Evolutionary conservation across 1,140 invertebrate species (phyloP).

Genomic region (Lucilia sericata): DNA sequence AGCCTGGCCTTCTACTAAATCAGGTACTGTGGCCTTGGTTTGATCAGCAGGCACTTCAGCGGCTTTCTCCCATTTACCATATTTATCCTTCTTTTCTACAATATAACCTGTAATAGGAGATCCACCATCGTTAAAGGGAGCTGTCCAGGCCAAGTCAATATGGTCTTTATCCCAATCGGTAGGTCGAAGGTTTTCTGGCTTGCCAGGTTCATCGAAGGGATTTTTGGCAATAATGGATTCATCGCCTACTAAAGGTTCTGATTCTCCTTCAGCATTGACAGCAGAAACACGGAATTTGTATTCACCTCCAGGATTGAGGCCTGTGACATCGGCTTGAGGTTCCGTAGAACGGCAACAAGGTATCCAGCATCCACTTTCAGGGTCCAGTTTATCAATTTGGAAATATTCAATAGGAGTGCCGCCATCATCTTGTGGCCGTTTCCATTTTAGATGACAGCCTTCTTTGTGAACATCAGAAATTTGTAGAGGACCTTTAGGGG

Average conservation of each 20-base stretch:
- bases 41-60: slow-evolving; percentile 77
- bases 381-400: slow-evolving; percentile 93
- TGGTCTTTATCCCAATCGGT: slow-evolving; percentile 97
- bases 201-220: slow-evolving; percentile 95
- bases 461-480: slow-evolving; percentile 92
- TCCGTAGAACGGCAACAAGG: slow-evolving; percentile 87
- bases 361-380: slow-evolving; percentile 94
- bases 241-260: slow-evolving; percentile 90
- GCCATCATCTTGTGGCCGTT: slow-evolving; percentile 89
- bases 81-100: slow-evolving; percentile 94
- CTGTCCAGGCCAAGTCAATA: slow-evolving; percentile 89
- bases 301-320: slow-evolving; percentile 89
- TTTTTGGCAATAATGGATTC: slow-evolving; percentile 93
- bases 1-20: slow-evolving; percentile 90
- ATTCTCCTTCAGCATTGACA: slow-evolving; percentile 96
- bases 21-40: slow-evolving; percentile 87
- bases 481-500: slow-evolving; percentile 89
- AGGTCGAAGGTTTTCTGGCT: slow-evolving; percentile 89
- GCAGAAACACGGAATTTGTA: slow-evolving; percentile 96
- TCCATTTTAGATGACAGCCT: slow-evolving; percentile 95
- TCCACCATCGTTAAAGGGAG: slow-evolving; percentile 85
- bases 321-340: slow-evolving; percentile 86
- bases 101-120: slow-evolving; percentile 89
- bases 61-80: slow-evolving; percentile 89
- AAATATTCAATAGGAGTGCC: slow-evolving; percentile 92